These are phyloP conservation scores for Acrocera orbiculus DNA, from an alignment of 2,888 invertebrate genomes.

Conservation along the genomic window DNA sequence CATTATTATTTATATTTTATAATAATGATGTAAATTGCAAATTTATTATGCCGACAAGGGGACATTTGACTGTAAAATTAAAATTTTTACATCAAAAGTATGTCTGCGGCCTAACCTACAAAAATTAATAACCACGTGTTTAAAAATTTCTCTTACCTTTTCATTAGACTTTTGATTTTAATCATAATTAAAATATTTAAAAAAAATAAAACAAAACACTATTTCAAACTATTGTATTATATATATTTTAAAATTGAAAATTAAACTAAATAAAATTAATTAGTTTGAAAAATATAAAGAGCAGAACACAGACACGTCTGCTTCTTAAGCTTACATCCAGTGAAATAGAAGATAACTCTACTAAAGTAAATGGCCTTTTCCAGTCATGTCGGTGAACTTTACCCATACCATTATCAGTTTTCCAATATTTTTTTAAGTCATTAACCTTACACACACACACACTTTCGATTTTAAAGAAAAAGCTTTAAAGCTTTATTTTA, in stretches of 20 bases:
- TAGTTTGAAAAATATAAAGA: background rate
- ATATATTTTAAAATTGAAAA: background rate
- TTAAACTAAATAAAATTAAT: background rate
- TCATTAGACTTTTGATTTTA: background rate
- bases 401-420: too few species aligned
- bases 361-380: too few species aligned
- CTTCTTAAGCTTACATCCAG: too few species aligned
- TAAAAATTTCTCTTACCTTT: constrained; percentile 1
- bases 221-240: constrained; percentile 1
- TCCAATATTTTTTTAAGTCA: too few species aligned
- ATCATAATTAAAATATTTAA: background rate
- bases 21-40: too few species aligned
- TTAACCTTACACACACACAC: too few species aligned
- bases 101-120: constrained; percentile 5
- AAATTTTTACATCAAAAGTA: constrained; percentile 3
- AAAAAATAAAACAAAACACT: background rate
- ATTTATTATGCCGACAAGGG: constrained; percentile 7
- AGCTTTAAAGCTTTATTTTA: too few species aligned
- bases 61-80: constrained; percentile 5
- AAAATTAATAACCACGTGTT: constrained; percentile 6
- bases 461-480: too few species aligned
- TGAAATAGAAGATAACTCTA: too few species aligned
- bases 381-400: too few species aligned
- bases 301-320: too few species aligned
- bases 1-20: too few species aligned